A percentile compares a stretch with the other conserved stretches of the same genome.
phyloP scores from a whole-genome alignment of 2,797 vertebrate species.

The Hippoglossus hippoglossus region DNA sequence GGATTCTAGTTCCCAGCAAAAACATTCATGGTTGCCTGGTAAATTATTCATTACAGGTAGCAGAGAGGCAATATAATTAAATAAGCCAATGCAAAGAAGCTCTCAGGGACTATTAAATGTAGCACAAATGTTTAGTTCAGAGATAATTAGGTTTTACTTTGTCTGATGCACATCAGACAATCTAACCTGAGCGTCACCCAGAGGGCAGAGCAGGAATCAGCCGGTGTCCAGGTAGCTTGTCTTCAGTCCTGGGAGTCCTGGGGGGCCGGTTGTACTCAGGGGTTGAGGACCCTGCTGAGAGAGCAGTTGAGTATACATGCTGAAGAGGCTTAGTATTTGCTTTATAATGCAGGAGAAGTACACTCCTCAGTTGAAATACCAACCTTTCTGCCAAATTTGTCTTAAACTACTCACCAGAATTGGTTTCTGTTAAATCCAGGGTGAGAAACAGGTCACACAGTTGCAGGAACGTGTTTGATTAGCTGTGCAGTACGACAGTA shows the following conservation, averaged over 20 bases:
- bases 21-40: slow-evolving; percentile 49
- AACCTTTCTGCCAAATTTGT: slow-evolving; percentile 10
- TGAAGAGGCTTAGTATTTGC: slow-evolving; percentile 3
- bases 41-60: slow-evolving; percentile 74
- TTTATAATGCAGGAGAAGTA: slow-evolving; percentile 2
- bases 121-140: slow-evolving; percentile 67
- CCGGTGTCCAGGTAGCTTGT: slow-evolving; percentile 43
- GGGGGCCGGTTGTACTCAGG: slow-evolving; percentile 3
- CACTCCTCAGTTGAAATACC: not conserved
- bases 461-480: slow-evolving; percentile 24
- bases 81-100: slow-evolving; percentile 70
- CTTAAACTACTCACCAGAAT: slow-evolving; percentile 33
- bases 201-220: slow-evolving; percentile 26
- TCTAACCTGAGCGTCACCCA: slow-evolving; percentile 34
- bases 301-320: slow-evolving; percentile 4
- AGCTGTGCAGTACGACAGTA: slow-evolving; percentile 25
- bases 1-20: slow-evolving; percentile 55
- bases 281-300: not conserved
- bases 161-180: slow-evolving; percentile 57
- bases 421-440: slow-evolving; percentile 27
- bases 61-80: slow-evolving; percentile 66
- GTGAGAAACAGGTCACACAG: slow-evolving; percentile 18
- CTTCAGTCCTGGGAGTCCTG: slow-evolving; percentile 5
- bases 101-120: slow-evolving; percentile 69
- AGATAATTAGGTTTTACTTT: slow-evolving; percentile 68